Evolutionary conservation across 2,797 vertebrate genomes (phyloP), one percentile per base, ranked within the genome.

Genomic region (Serranus cabrilla): DNA sequence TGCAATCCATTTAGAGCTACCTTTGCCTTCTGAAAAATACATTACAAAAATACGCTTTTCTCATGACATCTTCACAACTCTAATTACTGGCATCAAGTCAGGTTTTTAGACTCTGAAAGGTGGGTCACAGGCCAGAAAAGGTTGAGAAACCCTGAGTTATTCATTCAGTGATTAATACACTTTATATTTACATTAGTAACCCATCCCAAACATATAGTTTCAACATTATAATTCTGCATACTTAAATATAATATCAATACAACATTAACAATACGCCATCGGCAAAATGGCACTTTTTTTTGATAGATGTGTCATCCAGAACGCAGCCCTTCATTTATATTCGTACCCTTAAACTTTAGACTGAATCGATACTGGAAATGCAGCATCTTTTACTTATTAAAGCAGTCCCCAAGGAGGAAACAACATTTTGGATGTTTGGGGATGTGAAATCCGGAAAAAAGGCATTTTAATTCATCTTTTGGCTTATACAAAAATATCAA

Each of bases 131-230:
- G 20, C 11, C 17, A 42, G 17, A 49, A 58, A 76, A 58, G 60
- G 60, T 54, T 82, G 58, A 83, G 58, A 78, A 85, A 74, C 58
- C 31, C 57, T 43, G 21, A 71, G 39, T 21, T 52, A 58, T 3
- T 43, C 40, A 60, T 43, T 75, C 16, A 57, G 7, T 23, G 18
- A 50, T 16, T 14, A 6, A 45, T 2, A 59, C 27, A 23, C 1
- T 40, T 31, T 20, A 58, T 66, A 46, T 71, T 51, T 46, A 74
- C 27, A 68, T 21, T 0, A 65, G 45, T 27, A 62, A 20, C 9
- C 7, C 17, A 40, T 23, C 34, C 3, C 2, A 60, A 59, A 68
- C 31, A 54, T n/a, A 47, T 40, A 2, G 45, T 66, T 69, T 40
- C 9, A 59, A 1, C 13, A 49, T 45, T 3, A 50, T 56, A 20